Conservation (phyloP, 2,888 invertebrate genomes). For the Steinernema carpocapsae region DNA sequence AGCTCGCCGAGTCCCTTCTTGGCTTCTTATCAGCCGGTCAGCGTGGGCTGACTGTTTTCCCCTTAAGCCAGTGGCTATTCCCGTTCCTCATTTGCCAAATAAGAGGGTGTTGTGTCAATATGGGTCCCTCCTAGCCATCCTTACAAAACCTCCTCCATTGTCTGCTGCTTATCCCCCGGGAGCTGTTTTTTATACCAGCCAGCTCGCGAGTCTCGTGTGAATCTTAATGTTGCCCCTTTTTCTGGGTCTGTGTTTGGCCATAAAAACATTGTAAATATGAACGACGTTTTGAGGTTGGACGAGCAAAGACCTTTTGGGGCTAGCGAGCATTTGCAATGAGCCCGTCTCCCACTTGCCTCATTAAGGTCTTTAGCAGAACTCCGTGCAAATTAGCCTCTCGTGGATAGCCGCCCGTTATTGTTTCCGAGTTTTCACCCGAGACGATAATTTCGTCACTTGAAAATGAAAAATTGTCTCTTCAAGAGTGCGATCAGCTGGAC, state of each 20-base stretch:
- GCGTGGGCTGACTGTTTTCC: conserved; percentile 28
- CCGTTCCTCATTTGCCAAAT: not conserved
- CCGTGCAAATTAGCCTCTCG: not conserved
- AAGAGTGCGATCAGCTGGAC: not conserved
- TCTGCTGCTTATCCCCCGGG: conserved; percentile 24
- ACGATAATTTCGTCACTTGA: not conserved
- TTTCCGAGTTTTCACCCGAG: not conserved
- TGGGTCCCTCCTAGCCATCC: not conserved
- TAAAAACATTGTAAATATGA: conserved; percentile 15
- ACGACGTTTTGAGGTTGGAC: not conserved
- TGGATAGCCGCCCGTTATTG: not conserved
- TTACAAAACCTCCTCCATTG: not conserved
- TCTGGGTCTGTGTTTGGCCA: not conserved
- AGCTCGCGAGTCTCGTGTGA: not conserved
- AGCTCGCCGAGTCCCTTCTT: not conserved
- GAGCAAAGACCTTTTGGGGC: not conserved
- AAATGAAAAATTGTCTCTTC: not conserved
- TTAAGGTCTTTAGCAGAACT: not conserved
- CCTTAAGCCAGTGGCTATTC: not conserved
- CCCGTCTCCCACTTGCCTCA: not conserved
- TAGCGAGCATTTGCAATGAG: not conserved
- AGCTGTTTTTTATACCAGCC: conserved; percentile 20
- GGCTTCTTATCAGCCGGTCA: conserved; percentile 25
- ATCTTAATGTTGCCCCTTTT: conserved; percentile 32
- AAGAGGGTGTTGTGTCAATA: not conserved